phyloP scores from a whole-genome alignment of 2,113 vertebrate genomes.

The Zapus hudsonius region DNA sequence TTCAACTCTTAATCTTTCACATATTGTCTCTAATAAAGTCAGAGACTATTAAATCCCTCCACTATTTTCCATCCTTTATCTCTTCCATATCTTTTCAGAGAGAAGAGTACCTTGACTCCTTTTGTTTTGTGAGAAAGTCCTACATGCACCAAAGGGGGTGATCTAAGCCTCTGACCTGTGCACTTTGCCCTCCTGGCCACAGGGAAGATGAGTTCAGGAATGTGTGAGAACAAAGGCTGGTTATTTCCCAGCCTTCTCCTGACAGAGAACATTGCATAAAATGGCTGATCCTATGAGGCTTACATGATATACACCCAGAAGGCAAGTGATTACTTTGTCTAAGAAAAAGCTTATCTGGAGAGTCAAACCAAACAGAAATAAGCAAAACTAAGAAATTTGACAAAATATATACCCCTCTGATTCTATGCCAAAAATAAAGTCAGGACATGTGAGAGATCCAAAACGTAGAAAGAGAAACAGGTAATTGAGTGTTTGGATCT shows the following conservation, averaged over 20 bases:
- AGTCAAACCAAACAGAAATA: neutral
- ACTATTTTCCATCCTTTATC: neutral
- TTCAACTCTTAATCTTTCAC: neutral
- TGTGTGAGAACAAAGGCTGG: neutral
- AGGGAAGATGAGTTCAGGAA: neutral
- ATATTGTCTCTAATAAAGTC: neutral
- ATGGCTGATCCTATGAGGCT: neutral
- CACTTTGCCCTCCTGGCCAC: neutral
- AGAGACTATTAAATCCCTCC: neutral
- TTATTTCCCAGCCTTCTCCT: neutral
- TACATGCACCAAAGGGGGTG: neutral
- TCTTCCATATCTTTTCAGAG: neutral
- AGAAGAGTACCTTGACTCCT: neutral
- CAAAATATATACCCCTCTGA: neutral
- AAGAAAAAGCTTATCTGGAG: no score
- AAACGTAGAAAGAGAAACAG: neutral
- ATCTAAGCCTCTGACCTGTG: neutral
- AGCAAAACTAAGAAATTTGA: neutral
- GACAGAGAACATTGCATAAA: neutral
- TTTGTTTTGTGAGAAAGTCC: neutral
- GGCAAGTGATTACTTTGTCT: neutral
- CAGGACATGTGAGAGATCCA: neutral
- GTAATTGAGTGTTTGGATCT: neutral
- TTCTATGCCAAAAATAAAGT: neutral
- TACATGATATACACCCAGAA: neutral